Conservation (phyloP, 2,113 vertebrate genomes). For the Noctilio leporinus region DNA sequence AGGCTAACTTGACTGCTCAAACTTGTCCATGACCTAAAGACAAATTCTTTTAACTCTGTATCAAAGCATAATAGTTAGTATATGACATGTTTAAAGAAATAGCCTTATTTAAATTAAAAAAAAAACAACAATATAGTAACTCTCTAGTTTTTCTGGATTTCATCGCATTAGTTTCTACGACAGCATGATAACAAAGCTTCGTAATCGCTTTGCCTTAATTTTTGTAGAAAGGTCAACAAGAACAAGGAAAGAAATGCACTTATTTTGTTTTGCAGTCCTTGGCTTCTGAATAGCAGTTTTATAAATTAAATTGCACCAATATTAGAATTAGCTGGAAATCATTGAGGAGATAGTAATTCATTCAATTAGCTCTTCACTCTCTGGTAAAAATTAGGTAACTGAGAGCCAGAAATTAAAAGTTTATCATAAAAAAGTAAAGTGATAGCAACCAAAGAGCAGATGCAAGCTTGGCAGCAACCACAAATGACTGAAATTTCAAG, state of each 20-base stretch:
- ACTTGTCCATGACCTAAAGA: slow-evolving; percentile 20
- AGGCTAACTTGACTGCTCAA: slow-evolving; percentile 29
- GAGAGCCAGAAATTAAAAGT: slow-evolving; percentile 21
- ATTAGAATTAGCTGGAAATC: slow-evolving; percentile 5
- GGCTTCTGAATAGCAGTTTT: slow-evolving; percentile 2
- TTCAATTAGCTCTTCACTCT: not conserved
- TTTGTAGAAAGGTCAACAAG: slow-evolving; percentile 23
- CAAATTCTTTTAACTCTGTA: slow-evolving; percentile 29
- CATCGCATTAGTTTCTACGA: not conserved
- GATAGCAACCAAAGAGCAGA: not conserved
- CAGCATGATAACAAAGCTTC: not conserved
- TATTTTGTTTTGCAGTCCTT: slow-evolving; percentile 9
- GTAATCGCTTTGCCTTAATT: not conserved
- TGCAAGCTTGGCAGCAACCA: not conserved
- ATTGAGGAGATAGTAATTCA: not conserved
- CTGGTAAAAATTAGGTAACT: slow-evolving; percentile 2
- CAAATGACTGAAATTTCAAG: slow-evolving; percentile 47
- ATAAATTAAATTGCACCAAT: slow-evolving; percentile 16
- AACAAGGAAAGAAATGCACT: not conserved
- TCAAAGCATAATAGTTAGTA: not conserved
- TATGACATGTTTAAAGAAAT: not conserved
- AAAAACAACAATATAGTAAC: not conserved
- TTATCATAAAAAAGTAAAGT: slow-evolving; percentile 24
- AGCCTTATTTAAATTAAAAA: not conserved
- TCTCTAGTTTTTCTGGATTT: not conserved